Base-by-base conservation (phyloP, 2,888 invertebrate genomes). In the Cabera pusaria region DNA sequence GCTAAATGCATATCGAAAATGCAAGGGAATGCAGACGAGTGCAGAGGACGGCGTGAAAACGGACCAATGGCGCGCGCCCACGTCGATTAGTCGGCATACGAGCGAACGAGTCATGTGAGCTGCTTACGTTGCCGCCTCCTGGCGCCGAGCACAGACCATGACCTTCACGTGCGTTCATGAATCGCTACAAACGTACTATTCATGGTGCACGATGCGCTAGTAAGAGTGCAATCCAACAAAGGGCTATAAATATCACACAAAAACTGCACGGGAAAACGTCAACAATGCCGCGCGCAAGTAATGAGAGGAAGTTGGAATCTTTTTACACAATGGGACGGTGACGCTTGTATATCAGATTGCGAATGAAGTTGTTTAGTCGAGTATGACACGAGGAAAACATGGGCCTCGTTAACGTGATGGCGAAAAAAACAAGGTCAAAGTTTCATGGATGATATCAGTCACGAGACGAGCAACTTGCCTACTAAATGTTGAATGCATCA, bases 121-220 rank as follows among this genome's bases (percentile, higher is more conserved):
- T n/a, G n/a, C n/a, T n/a, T n/a, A n/a, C 59, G 56, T 62, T 44
- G 45, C 56, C 55, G 56, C 63, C 61, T 56, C 58, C 69, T 63
- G 66, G 68, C 78, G 77, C 71, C 71, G 59, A 18, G 26, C 36
- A 51, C 42, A 67, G 77, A 60, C 78, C 82, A 57, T 83, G 82
- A 82, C 84, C 85, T 84, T 84, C 82, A 72, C 69, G 64, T 66
- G 66, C 54, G 49, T 56, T 48, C 60, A 52, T 57, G 59, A 57
- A 63, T 65, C 62, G 64, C 64, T 56, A 56, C 63, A 62, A 72
- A 67, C 65, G 65, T 47, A 59, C 54, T 58, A 59, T 55, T 49
- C 54, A 67, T 54, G 49, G 52, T 56, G 47, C 53, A 57, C 56
- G 55, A 61, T 58, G 52, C 58, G 44, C 42, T 47, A 52, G 45